A percentile compares a stretch with the other conserved stretches of the same genome.
Evolutionary conservation across 92 coral and sea anemone genomes (phyloP).

Genomic region (Epizoanthus scotinus): DNA sequence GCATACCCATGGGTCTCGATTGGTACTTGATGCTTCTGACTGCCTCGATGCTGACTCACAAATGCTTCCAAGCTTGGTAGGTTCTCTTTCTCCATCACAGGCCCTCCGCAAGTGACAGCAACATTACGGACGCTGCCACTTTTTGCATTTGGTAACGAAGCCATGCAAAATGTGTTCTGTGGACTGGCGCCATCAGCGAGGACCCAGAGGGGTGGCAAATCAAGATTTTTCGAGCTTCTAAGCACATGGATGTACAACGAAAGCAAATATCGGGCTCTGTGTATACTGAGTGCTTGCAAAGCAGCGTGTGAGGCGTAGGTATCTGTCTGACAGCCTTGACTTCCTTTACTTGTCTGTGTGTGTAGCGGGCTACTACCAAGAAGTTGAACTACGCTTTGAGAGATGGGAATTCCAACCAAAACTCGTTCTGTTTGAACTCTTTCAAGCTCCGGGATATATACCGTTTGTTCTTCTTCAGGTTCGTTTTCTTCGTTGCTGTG

Average conservation of each 20-base stretch:
- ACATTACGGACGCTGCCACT: slow-evolving; percentile 50
- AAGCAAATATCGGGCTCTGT: slow-evolving; percentile 72
- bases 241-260: slow-evolving; percentile 77
- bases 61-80: slow-evolving; percentile 52
- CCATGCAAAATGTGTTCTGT: slow-evolving; percentile 64
- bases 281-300: slow-evolving; percentile 50
- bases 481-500: slow-evolving; percentile 41
- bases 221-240: slow-evolving; percentile 34
- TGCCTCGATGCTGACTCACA: slow-evolving; percentile 39
- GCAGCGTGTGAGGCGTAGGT: slow-evolving; percentile 49
- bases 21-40: slow-evolving; percentile 18
- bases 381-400: slow-evolving; percentile 73
- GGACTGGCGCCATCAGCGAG: slow-evolving; percentile 62
- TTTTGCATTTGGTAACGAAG: slow-evolving; percentile 54
- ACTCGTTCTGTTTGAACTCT: slow-evolving; percentile 73
- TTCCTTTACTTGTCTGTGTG: slow-evolving; percentile 37
- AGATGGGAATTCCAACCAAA: slow-evolving; percentile 87
- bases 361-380: slow-evolving; percentile 68
- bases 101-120: slow-evolving; percentile 53
- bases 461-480: slow-evolving; percentile 23
- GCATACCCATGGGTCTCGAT: slow-evolving; percentile 84
- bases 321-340: slow-evolving; percentile 51
- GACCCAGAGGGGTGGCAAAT: slow-evolving; percentile 70
- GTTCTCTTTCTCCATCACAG: slow-evolving; percentile 43
- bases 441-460: slow-evolving; percentile 39